Evolutionary conservation across 2,888 invertebrate species (phyloP).

Genomic region (Campoplex capitator): DNA sequence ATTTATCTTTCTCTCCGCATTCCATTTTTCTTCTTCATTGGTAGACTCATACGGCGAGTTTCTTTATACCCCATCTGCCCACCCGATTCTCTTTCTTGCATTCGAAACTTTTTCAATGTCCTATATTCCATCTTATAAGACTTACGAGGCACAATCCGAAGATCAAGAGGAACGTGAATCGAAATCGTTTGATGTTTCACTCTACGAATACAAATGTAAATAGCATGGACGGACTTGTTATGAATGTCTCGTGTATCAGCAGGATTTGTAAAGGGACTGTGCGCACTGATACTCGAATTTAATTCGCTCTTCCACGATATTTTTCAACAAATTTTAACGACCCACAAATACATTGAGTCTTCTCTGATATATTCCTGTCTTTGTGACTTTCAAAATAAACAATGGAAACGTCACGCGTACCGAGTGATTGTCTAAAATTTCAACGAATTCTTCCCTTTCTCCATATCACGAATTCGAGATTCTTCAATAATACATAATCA

Average conservation of each 20-base stretch:
- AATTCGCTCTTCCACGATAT: not conserved
- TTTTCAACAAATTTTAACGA: not conserved
- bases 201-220: not conserved
- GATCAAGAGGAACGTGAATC: not conserved
- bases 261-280: not conserved
- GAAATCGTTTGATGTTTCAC: not conserved
- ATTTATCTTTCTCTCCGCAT: not conserved
- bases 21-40: constrained; percentile 2
- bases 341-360: too few species aligned
- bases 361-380: too few species aligned
- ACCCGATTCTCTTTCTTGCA: not conserved
- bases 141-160: not conserved
- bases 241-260: not conserved
- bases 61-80: not conserved
- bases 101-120: not conserved
- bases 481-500: not conserved
- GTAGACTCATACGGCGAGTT: not conserved
- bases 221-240: not conserved
- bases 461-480: not conserved
- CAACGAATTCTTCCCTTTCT: too few species aligned
- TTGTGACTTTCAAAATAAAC: not conserved
- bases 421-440: not conserved
- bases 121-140: not conserved
- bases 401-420: not conserved
- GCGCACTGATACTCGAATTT: not conserved